Evolutionary conservation across 1,140 invertebrate genomes (phyloP), one percentile per base, ranked within the genome.

Genomic region (Heliconius congener): DNA sequence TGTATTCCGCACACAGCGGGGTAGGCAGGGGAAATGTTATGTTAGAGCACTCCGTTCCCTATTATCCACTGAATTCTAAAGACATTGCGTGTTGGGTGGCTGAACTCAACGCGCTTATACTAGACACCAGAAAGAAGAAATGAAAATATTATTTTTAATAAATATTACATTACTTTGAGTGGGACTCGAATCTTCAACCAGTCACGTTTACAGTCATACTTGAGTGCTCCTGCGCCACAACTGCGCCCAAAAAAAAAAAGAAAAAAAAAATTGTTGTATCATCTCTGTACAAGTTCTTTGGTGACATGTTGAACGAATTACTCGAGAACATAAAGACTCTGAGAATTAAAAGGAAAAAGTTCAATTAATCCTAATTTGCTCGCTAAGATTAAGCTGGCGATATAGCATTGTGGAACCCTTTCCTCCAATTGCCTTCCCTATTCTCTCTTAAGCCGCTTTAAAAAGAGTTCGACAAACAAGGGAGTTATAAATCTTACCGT

Each of bases 311-410:
- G 84, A 86, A 87, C 87, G 87, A 90, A 91, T 91, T 91, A 91
- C 89, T 85, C 85, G 85, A 79, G 81, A 84, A 81, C 78, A 93
- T 87, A 93, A 91, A 90, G 86, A 85, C 86, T 81, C 84, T 83
- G 82, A 82, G 85, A 88, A 86, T 87, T 88, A 90, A 93, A 90
- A 91, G 87, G 88, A 90, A 93, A 91, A 92, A 93, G 90, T 91
- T 93, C 91, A 92, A 93, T 93, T 94, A 93, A 94, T 94, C 93
- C 93, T 91, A 94, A 93, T 94, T 94, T 93, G 90, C 86, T 87
- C 88, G 87, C 88, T 87, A 86, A 94, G 93, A 94, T 93, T 92
- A 93, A 91, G 85, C 87, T 86, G 77, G 81, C 90, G 93, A 94
- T 94, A 94, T 92, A 84, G 85, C 87, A 88, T 91, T 89, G 81